Percentiles rank a stretch among this genome's conserved stretches.
phyloP scores from a whole-genome alignment of 2,888 invertebrate species.

The Heliconius charithonia region DNA sequence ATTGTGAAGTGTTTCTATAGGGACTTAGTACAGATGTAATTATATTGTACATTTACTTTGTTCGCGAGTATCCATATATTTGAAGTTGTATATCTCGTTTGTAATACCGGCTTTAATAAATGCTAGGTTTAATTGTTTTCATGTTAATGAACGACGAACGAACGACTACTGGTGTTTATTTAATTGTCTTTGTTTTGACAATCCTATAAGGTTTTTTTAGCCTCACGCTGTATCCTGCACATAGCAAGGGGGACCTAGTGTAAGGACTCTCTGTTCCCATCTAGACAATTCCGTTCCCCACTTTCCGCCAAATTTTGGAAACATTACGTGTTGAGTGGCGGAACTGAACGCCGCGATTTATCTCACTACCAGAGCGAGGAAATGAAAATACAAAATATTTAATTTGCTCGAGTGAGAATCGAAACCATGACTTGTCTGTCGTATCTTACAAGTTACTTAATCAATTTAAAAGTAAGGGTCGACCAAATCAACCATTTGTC shows the following conservation, averaged over 20 bases:
- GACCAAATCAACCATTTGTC: neutral
- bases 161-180: neutral
- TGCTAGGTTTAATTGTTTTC: slow-evolving; percentile 1
- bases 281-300: too few relatives aligned
- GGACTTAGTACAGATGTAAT: neutral
- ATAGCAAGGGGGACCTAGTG: too few relatives aligned
- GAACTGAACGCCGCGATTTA: too few relatives aligned
- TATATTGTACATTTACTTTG: neutral
- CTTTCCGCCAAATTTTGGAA: too few relatives aligned
- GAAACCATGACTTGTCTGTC: too few relatives aligned
- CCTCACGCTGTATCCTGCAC: too few relatives aligned
- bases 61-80: neutral
- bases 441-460: neutral
- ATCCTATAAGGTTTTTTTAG: neutral
- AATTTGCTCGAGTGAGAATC: too few relatives aligned
- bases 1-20: neutral
- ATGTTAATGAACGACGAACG: neutral
- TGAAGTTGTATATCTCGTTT: slow-evolving; percentile 6
- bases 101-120: neutral
- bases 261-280: too few relatives aligned
- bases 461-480: neutral
- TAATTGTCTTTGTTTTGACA: neutral
- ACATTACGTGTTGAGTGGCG: too few relatives aligned
- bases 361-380: too few relatives aligned
- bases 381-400: too few relatives aligned